phyloP scores from a whole-genome alignment of 2,113 vertebrate genomes.

The Stigmatopora nigra region DNA sequence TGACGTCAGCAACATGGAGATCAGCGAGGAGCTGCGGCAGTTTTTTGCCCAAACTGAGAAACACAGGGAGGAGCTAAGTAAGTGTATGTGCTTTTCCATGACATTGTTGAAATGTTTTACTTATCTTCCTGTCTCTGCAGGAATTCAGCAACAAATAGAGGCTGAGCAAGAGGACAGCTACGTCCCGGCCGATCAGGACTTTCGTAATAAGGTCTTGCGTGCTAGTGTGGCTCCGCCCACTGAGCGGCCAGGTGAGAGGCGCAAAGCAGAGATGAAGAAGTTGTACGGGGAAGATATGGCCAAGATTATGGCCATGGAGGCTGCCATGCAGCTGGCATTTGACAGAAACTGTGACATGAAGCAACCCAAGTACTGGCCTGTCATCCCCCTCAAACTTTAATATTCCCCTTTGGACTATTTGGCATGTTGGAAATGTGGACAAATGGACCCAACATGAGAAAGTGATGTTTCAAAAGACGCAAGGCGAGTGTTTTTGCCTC shows the following conservation, averaged over 20 bases:
- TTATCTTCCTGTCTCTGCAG: constrained; percentile 55
- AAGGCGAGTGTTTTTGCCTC: not conserved
- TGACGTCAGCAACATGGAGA: constrained; percentile 91
- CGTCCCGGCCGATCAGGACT: constrained; percentile 80
- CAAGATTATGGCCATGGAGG: constrained; percentile 90
- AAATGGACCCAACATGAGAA: not conserved
- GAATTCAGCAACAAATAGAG: constrained; percentile 84
- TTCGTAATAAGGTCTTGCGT: constrained; percentile 52
- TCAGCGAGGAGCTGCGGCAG: constrained; percentile 89
- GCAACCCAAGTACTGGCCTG: constrained; percentile 92
- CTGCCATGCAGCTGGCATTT: constrained; percentile 87
- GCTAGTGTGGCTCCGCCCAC: constrained; percentile 69
- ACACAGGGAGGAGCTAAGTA: constrained; percentile 84
- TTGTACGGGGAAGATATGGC: constrained; percentile 78
- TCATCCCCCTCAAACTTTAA: constrained; percentile 88
- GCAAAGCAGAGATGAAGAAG: constrained; percentile 81
- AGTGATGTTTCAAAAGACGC: not conserved
- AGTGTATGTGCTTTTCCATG: constrained; percentile 21
- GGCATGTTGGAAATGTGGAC: not conserved
- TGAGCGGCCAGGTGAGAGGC: constrained; percentile 79
- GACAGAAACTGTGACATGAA: constrained; percentile 86
- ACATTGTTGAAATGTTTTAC: not conserved
- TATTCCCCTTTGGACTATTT: not conserved
- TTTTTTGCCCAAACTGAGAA: constrained; percentile 86
- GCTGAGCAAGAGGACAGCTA: constrained; percentile 71